Base-by-base conservation (phyloP, 1,140 invertebrate species). In the Cydia pomonella region DNA sequence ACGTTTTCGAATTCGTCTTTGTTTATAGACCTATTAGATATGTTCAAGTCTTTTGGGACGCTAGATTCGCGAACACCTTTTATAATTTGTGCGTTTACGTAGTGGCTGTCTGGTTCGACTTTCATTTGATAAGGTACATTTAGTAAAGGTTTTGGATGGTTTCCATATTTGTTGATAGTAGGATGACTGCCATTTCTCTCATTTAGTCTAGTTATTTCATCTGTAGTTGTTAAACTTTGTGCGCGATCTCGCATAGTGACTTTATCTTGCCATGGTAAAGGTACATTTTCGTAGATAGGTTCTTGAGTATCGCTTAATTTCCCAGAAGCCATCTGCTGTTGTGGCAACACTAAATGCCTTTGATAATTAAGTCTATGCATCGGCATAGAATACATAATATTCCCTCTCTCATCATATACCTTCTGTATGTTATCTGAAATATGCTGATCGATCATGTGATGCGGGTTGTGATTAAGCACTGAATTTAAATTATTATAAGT, bases 281-380 rank as follows among this genome's bases (percentile, higher is more conserved):
- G 96, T 9, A 97, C 95, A 80, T 97, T 97, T 84, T 97, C 96
- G 85, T 97, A 97, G 75, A 97, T 97, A 1, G 96, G 96, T 84
- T 97, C 96, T 23, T 93, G 92, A 0, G 94, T 90, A 77, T 93
- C 93, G 38, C 83, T 90, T 21, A 91, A 3, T 29, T 81, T 83
- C 66, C 9, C 84, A 77, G 62, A 87, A 80, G 23, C 84, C 66
- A 80, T 76, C 73, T 91, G 91, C 73, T 93, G 92, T n/a, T 93
- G 89, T 4, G 93, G 93, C 10, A 94, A 77, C 38, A 94, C 92
- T 75, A 94, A 84, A 80, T 93, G 90, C 76, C 92, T 83, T 80
- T 89, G 88, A 77, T 92, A 93, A 7, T 93, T 93, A 72, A 94
- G 79, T 79, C 94, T 89, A 75, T 93, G 93, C 78, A 93, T 92